A percentile compares a stretch with the other conserved stretches of the same genome.
Conservation (phyloP, 2,113 vertebrate species). For the Macaca nemestrina region DNA sequence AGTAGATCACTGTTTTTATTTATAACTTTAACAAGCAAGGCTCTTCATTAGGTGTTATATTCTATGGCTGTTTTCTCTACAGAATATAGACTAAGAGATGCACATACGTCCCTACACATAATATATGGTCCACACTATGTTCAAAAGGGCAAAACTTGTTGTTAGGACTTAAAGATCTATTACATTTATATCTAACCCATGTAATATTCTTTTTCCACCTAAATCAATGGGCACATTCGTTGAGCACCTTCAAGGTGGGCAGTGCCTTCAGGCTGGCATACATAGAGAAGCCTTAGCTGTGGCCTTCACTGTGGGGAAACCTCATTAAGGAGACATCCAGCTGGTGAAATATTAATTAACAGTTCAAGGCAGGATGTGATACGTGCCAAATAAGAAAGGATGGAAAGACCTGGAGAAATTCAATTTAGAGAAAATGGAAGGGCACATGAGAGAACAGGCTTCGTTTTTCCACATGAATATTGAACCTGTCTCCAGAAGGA, state of each 20-base stretch:
- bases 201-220: neutral
- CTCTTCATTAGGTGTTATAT: neutral
- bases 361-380: neutral
- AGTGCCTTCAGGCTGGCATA: neutral
- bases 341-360: neutral
- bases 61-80: neutral
- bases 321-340: neutral
- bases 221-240: rapidly evolving
- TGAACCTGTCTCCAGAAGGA: neutral
- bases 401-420: neutral
- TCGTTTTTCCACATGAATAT: neutral
- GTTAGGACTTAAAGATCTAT: neutral
- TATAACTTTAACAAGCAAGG: neutral
- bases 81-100: neutral
- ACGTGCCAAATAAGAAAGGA: neutral
- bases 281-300: neutral
- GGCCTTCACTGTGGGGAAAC: neutral
- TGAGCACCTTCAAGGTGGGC: neutral
- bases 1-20: neutral
- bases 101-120: neutral
- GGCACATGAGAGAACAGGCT: neutral
- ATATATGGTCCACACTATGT: neutral
- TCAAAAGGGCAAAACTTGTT: neutral
- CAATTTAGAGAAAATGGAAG: neutral
- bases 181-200: neutral